Percentiles rank a stretch among this genome's conserved stretches.
phyloP scores from a whole-genome alignment of 2,113 vertebrate genomes.

The Upupa epops region DNA sequence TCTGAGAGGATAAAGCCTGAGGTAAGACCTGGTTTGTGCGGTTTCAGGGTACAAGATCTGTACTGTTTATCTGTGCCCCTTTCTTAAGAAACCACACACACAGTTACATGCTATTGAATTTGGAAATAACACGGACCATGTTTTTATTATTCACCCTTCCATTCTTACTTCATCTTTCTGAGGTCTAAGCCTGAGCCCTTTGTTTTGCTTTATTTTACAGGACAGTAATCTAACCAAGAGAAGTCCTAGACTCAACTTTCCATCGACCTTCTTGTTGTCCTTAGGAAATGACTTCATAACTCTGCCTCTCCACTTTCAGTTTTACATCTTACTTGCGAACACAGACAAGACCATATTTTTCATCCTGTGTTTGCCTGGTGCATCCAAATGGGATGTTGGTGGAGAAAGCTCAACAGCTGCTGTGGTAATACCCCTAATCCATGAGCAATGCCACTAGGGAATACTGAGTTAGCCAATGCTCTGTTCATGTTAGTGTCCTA shows the following conservation, averaged over 20 bases:
- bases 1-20: background rate
- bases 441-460: background rate
- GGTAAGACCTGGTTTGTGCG: background rate
- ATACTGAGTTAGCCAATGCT: background rate
- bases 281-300: background rate
- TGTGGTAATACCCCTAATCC: background rate
- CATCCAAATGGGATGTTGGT: background rate
- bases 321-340: background rate
- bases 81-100: background rate
- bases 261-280: background rate
- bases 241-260: background rate
- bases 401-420: background rate
- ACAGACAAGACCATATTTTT: background rate
- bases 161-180: background rate
- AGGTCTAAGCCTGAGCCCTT: background rate
- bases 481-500: background rate
- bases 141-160: background rate
- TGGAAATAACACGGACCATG: background rate
- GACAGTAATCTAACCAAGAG: background rate
- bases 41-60: background rate
- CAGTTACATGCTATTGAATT: background rate
- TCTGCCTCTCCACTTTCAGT: background rate
- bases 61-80: background rate
- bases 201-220: background rate
- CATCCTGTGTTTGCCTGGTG: background rate